Evolutionary conservation across 1,140 invertebrate species (phyloP), one percentile per base, ranked within the genome.

Genomic region (Chironomus tepperi): DNA sequence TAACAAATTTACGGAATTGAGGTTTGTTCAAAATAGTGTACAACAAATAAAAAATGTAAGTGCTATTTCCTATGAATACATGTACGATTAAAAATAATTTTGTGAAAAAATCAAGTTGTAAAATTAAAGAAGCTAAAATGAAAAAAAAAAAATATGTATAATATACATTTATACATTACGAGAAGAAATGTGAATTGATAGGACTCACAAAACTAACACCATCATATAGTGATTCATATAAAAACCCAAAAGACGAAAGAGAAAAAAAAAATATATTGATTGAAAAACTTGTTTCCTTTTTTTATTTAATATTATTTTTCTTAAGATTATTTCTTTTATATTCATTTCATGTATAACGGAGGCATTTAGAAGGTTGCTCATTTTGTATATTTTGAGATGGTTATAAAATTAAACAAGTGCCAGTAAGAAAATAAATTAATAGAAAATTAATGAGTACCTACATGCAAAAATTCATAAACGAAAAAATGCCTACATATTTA

Each of bases 281-380:
- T 70, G 65, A 70, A 70, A 70, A 21, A 70, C 65, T 19, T 19
- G 65, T 70, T 70, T 70, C 65, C 65, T 70, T 70, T 70, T 70
- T 19, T 70, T 18, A 70, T 18, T 21, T 8, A 18, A 18, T 70
- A 70, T 70, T 8, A 70, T 70, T 70, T 8, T 19, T 18, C 19
- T 70, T 16, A 70, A 18, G 65, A n/a, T n/a, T n/a, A n/a, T 21
- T 18, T 70, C 65, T 19, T 3, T 67, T 18, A 7, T 16, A 18
- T 70, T 18, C 16, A 21, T 70, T 18, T 15, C 19, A 16, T 70
- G 10, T 70, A 70, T 19, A 10, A 3, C 65, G 10, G 5, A 34
- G 5, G 24, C 24, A 34, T 3, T 2, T 21, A 70, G 65, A 70
- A 70, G 65, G 65, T 70, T 70, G 18, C 10, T 70, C 19, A 16